These are phyloP conservation scores for Thunnus albacares DNA, from an alignment of 2,797 vertebrate genomes.

Conservation along the genomic window DNA sequence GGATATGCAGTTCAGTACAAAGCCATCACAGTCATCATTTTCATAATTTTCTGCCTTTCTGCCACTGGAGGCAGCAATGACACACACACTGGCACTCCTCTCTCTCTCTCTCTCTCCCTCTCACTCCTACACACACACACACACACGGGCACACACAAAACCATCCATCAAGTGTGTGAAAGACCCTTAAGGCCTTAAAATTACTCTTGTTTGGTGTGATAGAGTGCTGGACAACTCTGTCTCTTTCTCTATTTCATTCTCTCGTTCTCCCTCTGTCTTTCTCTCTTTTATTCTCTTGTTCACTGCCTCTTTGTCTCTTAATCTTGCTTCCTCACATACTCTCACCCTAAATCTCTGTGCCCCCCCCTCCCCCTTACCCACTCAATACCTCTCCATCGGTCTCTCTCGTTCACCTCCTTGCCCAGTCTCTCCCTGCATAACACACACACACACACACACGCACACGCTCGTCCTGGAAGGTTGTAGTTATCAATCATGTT, in stretches of 20 bases:
- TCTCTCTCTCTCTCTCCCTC: neutral
- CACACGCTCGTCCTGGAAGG: slow-evolving; percentile 11
- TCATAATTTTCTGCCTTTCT: slow-evolving; percentile 26
- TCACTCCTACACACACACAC: slow-evolving; percentile 19
- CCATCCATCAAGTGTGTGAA: slow-evolving; percentile 75
- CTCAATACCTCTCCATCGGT: slow-evolving; percentile 25
- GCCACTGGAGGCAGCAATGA: slow-evolving; percentile 75
- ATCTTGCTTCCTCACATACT: slow-evolving; percentile 59
- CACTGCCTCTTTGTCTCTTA: slow-evolving; percentile 55
- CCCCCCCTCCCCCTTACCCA: slow-evolving; percentile 16
- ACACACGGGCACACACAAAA: slow-evolving; percentile 39
- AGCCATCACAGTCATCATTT: neutral
- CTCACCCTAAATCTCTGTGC: slow-evolving; percentile 68
- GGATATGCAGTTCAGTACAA: slow-evolving; percentile 20
- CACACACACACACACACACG: slow-evolving; percentile 4
- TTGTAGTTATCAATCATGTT: slow-evolving; percentile 61
- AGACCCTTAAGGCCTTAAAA: slow-evolving; percentile 77
- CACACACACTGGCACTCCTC: slow-evolving; percentile 42
- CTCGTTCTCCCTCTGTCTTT: slow-evolving; percentile 49
- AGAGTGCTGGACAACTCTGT: slow-evolving; percentile 71
- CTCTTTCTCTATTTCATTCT: slow-evolving; percentile 60
- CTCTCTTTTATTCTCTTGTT: slow-evolving; percentile 58
- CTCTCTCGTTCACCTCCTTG: slow-evolving; percentile 10
- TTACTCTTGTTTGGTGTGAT: slow-evolving; percentile 80
- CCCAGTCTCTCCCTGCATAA: neutral